A percentile compares a stretch with the other conserved stretches of the same genome.
These are phyloP conservation scores for Chironomus riparius DNA, from an alignment of 2,888 invertebrate species.

Conservation along the genomic window DNA sequence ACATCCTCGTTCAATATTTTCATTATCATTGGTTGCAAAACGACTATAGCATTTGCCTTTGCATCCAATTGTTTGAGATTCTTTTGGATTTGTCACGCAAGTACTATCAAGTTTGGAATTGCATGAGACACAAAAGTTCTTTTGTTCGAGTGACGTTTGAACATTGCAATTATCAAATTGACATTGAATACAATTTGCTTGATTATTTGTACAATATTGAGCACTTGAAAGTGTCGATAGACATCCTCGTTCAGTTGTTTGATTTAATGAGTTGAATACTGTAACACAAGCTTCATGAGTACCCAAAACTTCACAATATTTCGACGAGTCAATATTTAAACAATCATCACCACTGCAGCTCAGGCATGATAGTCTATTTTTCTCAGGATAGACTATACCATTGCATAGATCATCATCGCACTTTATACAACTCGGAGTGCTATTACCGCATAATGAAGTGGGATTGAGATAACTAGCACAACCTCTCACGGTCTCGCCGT, in stretches of 20 bases:
- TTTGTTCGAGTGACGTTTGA: background rate
- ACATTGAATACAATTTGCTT: background rate
- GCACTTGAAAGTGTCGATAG: background rate
- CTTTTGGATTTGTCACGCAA: background rate
- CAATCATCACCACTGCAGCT: background rate
- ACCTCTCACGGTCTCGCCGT: background rate
- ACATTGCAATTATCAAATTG: conserved; percentile 7
- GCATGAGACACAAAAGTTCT: background rate
- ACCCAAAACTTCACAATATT: background rate
- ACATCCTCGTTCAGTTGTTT: conserved; percentile 17
- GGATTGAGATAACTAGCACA: background rate
- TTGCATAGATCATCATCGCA: conserved; percentile 14
- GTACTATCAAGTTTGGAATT: background rate
- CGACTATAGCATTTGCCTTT: background rate
- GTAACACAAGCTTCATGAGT: conserved; percentile 6
- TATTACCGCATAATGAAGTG: background rate
- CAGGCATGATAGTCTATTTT: background rate
- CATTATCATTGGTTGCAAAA: background rate
- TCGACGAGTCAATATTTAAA: background rate
- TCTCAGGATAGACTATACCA: background rate
- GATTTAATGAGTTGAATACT: background rate
- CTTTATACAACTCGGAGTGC: background rate
- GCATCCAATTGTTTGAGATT: background rate
- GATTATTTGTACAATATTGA: background rate
- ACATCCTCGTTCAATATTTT: conserved; percentile 9